phyloP scores from a whole-genome alignment of 2,888 invertebrate species.

The Netelia virgata region DNA sequence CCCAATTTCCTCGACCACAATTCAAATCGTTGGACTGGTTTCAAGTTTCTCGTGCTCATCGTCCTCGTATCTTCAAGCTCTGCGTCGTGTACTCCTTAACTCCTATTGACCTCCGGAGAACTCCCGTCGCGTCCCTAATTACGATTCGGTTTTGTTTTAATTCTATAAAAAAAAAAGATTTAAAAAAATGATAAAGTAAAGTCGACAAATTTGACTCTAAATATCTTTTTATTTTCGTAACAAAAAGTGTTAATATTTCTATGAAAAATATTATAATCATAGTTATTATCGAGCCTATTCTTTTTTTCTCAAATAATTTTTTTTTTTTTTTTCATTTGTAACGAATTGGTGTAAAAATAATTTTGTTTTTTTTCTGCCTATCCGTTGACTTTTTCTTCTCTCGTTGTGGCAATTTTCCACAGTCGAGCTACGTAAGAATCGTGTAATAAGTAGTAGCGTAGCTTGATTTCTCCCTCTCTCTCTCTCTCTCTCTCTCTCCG shows the following conservation, averaged over 20 bases:
- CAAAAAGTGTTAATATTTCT: too few species aligned
- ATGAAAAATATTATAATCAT: too few species aligned
- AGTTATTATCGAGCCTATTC: not conserved
- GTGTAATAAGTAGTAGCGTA: conserved; percentile 7
- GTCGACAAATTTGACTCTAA: too few species aligned
- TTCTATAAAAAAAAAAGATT: too few species aligned
- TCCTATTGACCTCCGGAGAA: not conserved
- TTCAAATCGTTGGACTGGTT: not conserved
- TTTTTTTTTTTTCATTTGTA: not conserved
- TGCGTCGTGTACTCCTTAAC: not conserved
- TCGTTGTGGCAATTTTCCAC: conserved; percentile 6
- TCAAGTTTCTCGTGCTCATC: not conserved
- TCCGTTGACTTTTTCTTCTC: not conserved
- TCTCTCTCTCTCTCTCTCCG: not conserved
- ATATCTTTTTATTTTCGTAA: too few species aligned
- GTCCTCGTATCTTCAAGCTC: not conserved
- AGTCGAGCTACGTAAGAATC: conserved; percentile 19
- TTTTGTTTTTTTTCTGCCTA: not conserved
- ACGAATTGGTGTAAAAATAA: not conserved
- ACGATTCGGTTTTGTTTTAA: not conserved
- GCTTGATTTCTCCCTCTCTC: conserved; percentile 7
- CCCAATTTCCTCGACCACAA: too few species aligned
- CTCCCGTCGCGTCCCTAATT: not conserved
- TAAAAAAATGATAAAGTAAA: too few species aligned
- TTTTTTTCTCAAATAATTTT: not conserved